Base-by-base conservation (phyloP, 2,888 invertebrate species). In the Scaptomyza parva region DNA sequence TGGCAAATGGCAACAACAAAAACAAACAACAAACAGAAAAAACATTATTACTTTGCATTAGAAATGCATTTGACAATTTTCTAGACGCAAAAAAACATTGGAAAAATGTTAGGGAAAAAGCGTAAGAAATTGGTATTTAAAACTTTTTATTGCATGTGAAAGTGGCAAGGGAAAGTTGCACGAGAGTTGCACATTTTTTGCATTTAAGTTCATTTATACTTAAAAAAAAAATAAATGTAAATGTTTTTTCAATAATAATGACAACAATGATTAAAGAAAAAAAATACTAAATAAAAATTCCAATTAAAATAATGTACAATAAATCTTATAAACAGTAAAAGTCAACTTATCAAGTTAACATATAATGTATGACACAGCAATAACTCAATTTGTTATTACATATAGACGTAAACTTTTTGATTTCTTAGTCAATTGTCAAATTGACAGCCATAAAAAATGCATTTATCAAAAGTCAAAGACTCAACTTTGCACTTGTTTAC, bases 371-470 rank as follows among this genome's bases (percentile, higher is more conserved):
- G 20, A n/a, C n/a, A n/a, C n/a, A 20, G 8, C 45, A 9, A 33
- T 47, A 33, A 33, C 20, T 33, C 8, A 39, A 12, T n/a, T 24
- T 50, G 7, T 17, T 20, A 20, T 14, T 4, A 20, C 11, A 28
- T 1, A 14, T n/a, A n/a, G n/a, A n/a, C n/a, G 11, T 22, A 12
- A 35, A 22, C 33, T 26, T 14, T 9, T 4, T 0, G 7, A 11
- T 40, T 12, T 2, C 3, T n/a, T 12, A 20, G 48, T 3, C 11
- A 55, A 55, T 73, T 73, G 51, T 55, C 44, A 30, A 48, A 17
- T 44, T 63, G 60, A 61, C 44, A 63, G 68, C 53, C 65, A 58
- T 76, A 40, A 58, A 76, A 76, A 70, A 81, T 6, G 35, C 65
- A 78, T 85, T 53, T 59, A 76, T 54, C 35, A 47, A 51, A 43